Conservation (phyloP, 2,797 vertebrate species). For the Mormyrops attenuatus region DNA sequence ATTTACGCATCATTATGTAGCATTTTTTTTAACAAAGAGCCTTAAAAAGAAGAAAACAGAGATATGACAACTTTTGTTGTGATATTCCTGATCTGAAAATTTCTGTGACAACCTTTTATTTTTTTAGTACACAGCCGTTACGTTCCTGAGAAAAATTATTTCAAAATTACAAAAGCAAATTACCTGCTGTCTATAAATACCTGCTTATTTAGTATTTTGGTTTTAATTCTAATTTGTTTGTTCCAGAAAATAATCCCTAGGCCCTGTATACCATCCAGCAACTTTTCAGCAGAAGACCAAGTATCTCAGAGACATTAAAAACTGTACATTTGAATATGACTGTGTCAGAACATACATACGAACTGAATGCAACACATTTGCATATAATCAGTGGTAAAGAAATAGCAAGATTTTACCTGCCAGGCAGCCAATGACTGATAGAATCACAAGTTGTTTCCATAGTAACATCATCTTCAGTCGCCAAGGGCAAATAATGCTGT, state of each 20-base stretch:
- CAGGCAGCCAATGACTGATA: slow-evolving; percentile 80
- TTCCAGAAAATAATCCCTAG: not conserved
- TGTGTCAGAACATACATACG: not conserved
- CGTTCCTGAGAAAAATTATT: not conserved
- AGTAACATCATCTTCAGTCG: slow-evolving; percentile 86
- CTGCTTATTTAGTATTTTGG: not conserved
- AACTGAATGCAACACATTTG: slow-evolving; percentile 28
- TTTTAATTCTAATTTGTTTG: not conserved
- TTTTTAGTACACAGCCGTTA: not conserved
- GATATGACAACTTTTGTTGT: not conserved
- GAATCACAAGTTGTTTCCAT: slow-evolving; percentile 87
- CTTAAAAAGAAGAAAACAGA: not conserved
- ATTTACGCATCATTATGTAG: not conserved
- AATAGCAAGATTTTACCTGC: slow-evolving; percentile 75
- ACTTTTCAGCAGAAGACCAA: not conserved
- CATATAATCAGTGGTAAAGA: slow-evolving; percentile 39
- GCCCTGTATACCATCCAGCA: not conserved
- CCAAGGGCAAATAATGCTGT: slow-evolving; percentile 64
- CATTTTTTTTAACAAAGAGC: not conserved
- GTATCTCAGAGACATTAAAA: not conserved
- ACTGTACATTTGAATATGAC: not conserved
- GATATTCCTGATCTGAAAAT: not conserved
- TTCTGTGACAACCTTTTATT: not conserved
- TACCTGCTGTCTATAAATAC: not conserved
- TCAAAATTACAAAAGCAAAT: not conserved